Evolutionary conservation across 2,797 vertebrate species (phyloP), one percentile per base, ranked within the genome.

Genomic region (Triplophysa yarkandensis): DNA sequence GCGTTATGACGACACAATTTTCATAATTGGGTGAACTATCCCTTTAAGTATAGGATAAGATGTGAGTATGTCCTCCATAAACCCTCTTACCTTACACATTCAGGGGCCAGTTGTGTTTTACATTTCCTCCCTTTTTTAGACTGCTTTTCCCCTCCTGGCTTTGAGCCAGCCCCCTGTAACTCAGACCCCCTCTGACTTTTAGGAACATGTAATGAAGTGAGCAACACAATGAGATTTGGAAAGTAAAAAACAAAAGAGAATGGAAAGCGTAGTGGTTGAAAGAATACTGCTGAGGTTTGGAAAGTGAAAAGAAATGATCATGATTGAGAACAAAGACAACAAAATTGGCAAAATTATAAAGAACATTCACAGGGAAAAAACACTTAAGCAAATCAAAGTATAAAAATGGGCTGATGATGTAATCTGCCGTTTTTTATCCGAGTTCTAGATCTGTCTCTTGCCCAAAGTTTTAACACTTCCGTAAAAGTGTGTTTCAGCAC

Each of bases 81-180:
- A 71, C 71, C 30, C 77, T 88, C 97, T 98, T 97, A 99, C 97
- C 97, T 99, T 92, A 92, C 92, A 0, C 88, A 91, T 79, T 93
- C 93, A 89, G 92, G 92, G 88, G 88, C 90, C 86, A 92, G 86
- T 72, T 92, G 94, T 36, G 87, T 85, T 95, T 95, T 96, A 88
- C 92, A 89, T 89, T 96, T 94, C 94, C 94, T 98, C 92, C 90
- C 94, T 91, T 95, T 96, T 96, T 95, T 98, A 92, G 96, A 96
- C 93, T 95, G 95, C 93, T 94, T 96, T 93, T 94, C 96, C 93
- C 89, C 88, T 88, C 94, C 92, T 92, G 88, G 94, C 92, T 95
- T 97, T 86, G 86, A 88, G 83, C 85, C 86, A 90, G 91, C 91
- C 93, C 94, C 94, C 93, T 96, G 91, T 91, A 95, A 93, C 81